Evolutionary conservation across 2,113 vertebrate genomes (phyloP).

Genomic region (Crocuta crocuta): DNA sequence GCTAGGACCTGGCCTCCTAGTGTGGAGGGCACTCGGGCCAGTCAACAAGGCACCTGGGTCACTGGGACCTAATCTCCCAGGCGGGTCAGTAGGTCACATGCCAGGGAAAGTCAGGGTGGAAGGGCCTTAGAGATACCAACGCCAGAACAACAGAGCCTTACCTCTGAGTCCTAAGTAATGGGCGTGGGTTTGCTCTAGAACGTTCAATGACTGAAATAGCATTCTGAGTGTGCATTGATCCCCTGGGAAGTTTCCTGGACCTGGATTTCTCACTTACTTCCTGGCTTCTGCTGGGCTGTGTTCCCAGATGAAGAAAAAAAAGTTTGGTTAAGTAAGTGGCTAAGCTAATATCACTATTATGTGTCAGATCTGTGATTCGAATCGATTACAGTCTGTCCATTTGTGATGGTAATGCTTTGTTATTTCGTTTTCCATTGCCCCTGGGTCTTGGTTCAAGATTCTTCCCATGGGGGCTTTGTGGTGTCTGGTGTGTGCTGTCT

Average conservation of each 20-base stretch:
- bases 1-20: background rate
- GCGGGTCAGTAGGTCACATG: background rate
- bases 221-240: too few relatives aligned
- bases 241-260: background rate
- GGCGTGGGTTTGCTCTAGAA: background rate
- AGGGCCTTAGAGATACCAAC: background rate
- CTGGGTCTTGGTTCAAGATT: background rate
- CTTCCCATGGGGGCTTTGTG: background rate
- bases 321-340: background rate
- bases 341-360: background rate
- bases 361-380: background rate
- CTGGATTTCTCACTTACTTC: background rate
- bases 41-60: background rate
- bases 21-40: background rate
- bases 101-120: background rate
- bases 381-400: background rate
- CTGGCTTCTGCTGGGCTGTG: background rate
- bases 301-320: background rate
- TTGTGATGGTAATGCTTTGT: background rate
- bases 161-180: background rate
- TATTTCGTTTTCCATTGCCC: background rate
- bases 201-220: background rate
- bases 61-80: background rate
- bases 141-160: background rate
- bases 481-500: background rate